Percentiles rank a stretch among this genome's conserved stretches.
phyloP scores from a whole-genome alignment of 2,113 vertebrate genomes.

The Pelusios castaneus region DNA sequence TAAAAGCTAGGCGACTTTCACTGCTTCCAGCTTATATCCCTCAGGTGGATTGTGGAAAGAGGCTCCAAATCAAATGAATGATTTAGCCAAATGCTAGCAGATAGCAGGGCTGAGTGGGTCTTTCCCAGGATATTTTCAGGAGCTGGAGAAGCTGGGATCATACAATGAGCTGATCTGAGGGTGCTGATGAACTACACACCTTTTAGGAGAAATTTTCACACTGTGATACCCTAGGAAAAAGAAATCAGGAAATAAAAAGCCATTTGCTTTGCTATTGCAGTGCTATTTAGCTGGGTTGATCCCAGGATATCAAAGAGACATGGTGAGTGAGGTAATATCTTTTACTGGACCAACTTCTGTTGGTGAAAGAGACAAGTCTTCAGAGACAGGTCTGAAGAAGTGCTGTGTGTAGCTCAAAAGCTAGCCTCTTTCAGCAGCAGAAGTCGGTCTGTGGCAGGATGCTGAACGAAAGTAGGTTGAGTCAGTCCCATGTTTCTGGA shows the following conservation, averaged over 20 bases:
- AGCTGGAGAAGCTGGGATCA: rapidly evolving
- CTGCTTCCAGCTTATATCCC: not conserved
- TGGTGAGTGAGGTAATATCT: no score
- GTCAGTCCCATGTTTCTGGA: no score
- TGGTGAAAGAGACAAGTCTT: no score
- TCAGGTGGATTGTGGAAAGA: not conserved
- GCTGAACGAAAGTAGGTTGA: no score
- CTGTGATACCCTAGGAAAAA: not conserved
- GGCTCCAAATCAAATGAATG: not conserved
- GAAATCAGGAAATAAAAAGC: not conserved
- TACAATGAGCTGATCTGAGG: not conserved
- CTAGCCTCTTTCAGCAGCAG: no score
- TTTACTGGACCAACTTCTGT: no score
- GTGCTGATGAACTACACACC: not conserved
- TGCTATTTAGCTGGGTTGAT: not conserved
- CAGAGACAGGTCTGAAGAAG: no score
- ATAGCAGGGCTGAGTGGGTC: rapidly evolving
- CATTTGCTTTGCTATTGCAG: not conserved
- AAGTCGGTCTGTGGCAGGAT: no score
- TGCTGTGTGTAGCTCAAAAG: no score
- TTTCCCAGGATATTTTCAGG: not conserved
- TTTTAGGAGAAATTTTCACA: not conserved
- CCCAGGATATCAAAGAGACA: not conserved
- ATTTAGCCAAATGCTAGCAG: not conserved
- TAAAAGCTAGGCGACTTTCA: not conserved